phyloP scores from a whole-genome alignment of 2,113 vertebrate species.

The Mohoua ochrocephala region DNA sequence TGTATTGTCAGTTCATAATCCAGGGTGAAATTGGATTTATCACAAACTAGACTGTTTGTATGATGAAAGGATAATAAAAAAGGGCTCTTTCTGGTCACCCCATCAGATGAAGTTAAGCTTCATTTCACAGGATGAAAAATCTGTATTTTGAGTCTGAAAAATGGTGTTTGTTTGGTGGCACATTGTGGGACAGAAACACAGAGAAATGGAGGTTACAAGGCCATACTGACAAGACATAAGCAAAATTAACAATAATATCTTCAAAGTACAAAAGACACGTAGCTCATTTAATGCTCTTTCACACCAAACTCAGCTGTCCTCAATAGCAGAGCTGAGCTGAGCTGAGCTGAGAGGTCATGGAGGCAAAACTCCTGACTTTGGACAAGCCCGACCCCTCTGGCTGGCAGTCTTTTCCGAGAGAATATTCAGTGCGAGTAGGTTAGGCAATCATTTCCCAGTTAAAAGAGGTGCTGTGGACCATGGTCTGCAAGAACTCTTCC shows the following conservation, averaged over 20 bases:
- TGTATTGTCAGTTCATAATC: background rate
- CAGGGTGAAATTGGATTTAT: background rate
- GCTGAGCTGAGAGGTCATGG: background rate
- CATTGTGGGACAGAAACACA: background rate
- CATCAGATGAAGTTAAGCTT: background rate
- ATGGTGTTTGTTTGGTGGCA: background rate
- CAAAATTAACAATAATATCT: background rate
- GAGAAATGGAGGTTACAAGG: background rate
- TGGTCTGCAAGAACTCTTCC: background rate
- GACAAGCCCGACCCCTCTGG: background rate
- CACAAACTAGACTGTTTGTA: fast-evolving
- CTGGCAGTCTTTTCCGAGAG: background rate
- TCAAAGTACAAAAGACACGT: background rate
- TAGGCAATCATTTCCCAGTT: background rate
- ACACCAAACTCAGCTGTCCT: background rate
- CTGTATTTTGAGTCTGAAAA: background rate
- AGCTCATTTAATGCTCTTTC: background rate
- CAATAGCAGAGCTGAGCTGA: background rate
- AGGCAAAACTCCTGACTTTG: background rate
- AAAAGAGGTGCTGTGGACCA: background rate
- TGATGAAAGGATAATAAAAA: background rate
- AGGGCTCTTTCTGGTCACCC: background rate
- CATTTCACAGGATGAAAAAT: background rate
- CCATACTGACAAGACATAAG: background rate
- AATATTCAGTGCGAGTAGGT: background rate